These are phyloP conservation scores for Euleptes europaea DNA, from an alignment of 2,113 vertebrate genomes.

Conservation along the genomic window DNA sequence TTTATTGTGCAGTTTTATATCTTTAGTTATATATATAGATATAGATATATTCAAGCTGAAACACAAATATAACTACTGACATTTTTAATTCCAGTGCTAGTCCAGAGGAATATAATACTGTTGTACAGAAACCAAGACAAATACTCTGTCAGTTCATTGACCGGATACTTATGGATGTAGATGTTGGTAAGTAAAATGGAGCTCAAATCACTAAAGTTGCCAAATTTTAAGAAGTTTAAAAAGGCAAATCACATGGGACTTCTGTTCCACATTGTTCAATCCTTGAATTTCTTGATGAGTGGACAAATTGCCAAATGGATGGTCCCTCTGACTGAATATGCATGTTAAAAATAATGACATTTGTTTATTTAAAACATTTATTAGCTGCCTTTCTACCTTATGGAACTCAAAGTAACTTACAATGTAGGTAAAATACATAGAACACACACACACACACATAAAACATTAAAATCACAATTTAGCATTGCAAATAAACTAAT, in stretches of 20 bases:
- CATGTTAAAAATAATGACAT: neutral
- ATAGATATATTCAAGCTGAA: neutral
- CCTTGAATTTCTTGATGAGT: neutral
- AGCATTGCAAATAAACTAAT: no score
- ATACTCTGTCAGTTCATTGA: conserved; percentile 98
- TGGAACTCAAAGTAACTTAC: no score
- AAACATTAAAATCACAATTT: no score
- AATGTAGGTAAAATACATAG: no score
- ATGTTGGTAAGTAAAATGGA: conserved; percentile 84
- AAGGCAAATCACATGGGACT: neutral
- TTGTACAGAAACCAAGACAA: conserved; percentile 93
- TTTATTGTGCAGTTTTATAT: neutral
- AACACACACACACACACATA: no score
- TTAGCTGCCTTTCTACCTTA: no score
- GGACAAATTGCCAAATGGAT: neutral
- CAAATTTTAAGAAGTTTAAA: neutral
- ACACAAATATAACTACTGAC: neutral
- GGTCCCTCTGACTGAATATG: neutral
- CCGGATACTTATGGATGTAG: conserved; percentile 93
- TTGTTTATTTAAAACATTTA: no score
- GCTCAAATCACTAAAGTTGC: neutral
- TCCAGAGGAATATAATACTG: conserved; percentile 84
- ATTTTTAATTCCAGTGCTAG: conserved; percentile 78
- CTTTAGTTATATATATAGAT: neutral
- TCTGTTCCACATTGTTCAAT: neutral